Conservation (phyloP, 2,888 invertebrate species). For the Scrobipalpa atriplicella region DNA sequence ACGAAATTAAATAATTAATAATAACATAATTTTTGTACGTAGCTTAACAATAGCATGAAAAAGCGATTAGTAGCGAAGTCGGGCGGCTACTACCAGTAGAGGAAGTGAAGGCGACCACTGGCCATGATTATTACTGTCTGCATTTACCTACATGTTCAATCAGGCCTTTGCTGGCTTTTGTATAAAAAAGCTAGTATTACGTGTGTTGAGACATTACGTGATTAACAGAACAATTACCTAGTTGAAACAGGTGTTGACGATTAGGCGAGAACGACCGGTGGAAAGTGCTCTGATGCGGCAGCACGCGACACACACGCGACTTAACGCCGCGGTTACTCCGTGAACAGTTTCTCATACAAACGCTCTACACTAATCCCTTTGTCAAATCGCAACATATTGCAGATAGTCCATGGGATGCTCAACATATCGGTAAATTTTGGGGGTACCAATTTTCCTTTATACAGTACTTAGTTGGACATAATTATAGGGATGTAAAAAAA, state of each 20-base stretch:
- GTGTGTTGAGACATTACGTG: conserved; percentile 17
- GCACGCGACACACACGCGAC: neutral
- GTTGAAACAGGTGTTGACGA: neutral
- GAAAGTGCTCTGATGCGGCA: neutral
- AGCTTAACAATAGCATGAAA: neutral
- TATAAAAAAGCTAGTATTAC: conserved; percentile 16
- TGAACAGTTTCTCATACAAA: too few species aligned
- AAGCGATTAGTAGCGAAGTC: neutral
- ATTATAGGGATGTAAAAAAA: too few species aligned
- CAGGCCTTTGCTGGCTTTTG: conserved; percentile 2
- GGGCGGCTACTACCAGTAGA: conserved; percentile 29
- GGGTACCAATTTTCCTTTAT: too few species aligned
- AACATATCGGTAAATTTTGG: too few species aligned
- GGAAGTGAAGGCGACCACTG: conserved; percentile 60
- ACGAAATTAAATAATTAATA: neutral
- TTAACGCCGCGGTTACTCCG: too few species aligned
- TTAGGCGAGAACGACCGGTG: neutral
- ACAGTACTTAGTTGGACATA: too few species aligned
- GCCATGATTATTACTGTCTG: conserved; percentile 42
- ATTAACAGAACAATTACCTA: conserved; percentile 16
- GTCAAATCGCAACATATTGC: too few species aligned
- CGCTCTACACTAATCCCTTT: too few species aligned
- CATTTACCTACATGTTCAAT: conserved; percentile 31
- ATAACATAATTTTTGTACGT: neutral
- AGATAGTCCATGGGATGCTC: too few species aligned